phyloP scores from a whole-genome alignment of 1,140 invertebrate genomes.

The Cydia splendana region DNA sequence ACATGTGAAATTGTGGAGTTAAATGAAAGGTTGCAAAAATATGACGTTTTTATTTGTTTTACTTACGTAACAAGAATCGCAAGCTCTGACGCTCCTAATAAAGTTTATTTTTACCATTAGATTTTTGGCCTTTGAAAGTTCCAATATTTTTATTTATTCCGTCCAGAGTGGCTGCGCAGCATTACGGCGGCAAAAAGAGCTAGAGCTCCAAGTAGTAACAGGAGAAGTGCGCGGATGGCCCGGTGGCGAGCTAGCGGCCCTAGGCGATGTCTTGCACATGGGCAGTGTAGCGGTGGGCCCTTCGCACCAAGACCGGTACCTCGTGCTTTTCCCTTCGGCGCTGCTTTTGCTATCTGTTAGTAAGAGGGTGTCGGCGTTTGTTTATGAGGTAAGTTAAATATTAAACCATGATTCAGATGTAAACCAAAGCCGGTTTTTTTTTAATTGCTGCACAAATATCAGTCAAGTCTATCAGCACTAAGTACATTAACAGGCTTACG shows the following conservation, averaged over 20 bases:
- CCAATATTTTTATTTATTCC: too few relatives aligned
- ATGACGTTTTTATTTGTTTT: too few relatives aligned
- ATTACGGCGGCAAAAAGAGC: constrained; percentile 95
- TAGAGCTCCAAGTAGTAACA: constrained; percentile 96
- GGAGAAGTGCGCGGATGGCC: constrained; percentile 97
- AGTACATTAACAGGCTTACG: too few relatives aligned
- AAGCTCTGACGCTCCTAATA: too few relatives aligned
- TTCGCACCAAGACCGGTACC: constrained; percentile 92
- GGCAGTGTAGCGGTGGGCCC: constrained; percentile 92
- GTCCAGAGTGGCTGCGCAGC: constrained; percentile 89
- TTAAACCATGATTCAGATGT: constrained; percentile 13
- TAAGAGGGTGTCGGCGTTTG: constrained; percentile 94
- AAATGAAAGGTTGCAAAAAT: not conserved
- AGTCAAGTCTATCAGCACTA: too few relatives aligned
- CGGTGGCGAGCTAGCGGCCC: constrained; percentile 88
- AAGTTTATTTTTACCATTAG: too few relatives aligned
- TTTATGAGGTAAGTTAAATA: constrained; percentile 90
- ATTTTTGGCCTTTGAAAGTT: too few relatives aligned
- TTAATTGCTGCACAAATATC: too few relatives aligned
- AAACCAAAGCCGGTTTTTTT: too few relatives aligned
- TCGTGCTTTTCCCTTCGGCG: constrained; percentile 93
- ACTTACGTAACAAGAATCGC: too few relatives aligned
- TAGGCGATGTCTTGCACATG: constrained; percentile 92
- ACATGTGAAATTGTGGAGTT: not conserved
- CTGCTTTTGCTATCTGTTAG: constrained; percentile 95